Percentiles rank a stretch among this genome's conserved stretches.
phyloP scores from a whole-genome alignment of 2,797 vertebrate genomes.

The Erpetoichthys calabaricus region DNA sequence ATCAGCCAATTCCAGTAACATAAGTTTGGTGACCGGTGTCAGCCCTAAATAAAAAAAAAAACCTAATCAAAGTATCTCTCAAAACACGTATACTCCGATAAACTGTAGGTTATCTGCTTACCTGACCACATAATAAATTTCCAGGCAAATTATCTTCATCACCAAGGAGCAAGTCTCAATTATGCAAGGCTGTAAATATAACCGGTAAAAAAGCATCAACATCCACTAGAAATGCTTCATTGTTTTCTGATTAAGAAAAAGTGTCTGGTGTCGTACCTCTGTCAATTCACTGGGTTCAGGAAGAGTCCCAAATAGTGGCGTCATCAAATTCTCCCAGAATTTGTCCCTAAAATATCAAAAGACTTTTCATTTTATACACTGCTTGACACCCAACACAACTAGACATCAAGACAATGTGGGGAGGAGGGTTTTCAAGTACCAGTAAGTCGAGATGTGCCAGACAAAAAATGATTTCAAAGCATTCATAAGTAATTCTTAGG shows the following conservation, averaged over 20 bases:
- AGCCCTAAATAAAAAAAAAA: too few species aligned
- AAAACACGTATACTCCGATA: too few species aligned
- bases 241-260: neutral
- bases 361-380: neutral
- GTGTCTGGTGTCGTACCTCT: slow-evolving; percentile 59
- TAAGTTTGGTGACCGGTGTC: too few species aligned
- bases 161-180: slow-evolving; percentile 93
- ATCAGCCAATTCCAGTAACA: too few species aligned
- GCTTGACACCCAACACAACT: neutral
- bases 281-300: slow-evolving; percentile 72
- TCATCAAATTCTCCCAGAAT: slow-evolving; percentile 92
- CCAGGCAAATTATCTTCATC: slow-evolving; percentile 93
- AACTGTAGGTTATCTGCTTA: slow-evolving; percentile 26
- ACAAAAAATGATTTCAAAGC: too few species aligned
- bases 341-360: slow-evolving; percentile 54
- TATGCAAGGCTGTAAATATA: slow-evolving; percentile 63
- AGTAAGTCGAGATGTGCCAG: too few species aligned
- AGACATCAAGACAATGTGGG: neutral
- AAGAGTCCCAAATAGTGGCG: slow-evolving; percentile 75
- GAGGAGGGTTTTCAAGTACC: too few species aligned
- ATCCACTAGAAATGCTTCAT: too few species aligned
- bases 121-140: slow-evolving; percentile 93
- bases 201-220: too few species aligned
- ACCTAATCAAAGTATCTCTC: too few species aligned
- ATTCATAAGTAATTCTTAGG: too few species aligned